Percentiles rank a stretch among this genome's conserved stretches.
Conservation (phyloP, 2,888 invertebrate species). For the Diaphora mendica region DNA sequence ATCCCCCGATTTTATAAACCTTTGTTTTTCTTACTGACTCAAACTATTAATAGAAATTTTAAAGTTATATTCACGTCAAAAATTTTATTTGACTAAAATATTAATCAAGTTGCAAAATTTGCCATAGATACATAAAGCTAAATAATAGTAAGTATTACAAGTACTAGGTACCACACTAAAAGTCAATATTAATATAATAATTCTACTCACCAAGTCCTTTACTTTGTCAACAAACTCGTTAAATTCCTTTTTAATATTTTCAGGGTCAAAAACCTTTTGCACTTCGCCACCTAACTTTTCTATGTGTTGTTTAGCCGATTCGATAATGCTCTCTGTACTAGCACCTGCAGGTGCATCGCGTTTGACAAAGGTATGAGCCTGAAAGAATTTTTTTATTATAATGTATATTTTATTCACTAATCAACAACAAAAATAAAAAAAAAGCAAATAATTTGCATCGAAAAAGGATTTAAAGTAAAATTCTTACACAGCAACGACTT, state of each 20-base stretch:
- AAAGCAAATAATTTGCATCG: neutral
- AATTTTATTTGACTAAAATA: neutral
- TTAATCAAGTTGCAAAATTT: neutral
- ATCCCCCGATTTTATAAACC: too few species aligned
- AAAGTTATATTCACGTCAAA: too few species aligned
- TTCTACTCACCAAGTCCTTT: slow-evolving; percentile 54
- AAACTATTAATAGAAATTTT: too few species aligned
- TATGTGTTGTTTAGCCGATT: slow-evolving; percentile 49
- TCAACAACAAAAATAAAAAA: neutral
- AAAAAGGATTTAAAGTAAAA: neutral
- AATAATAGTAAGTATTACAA: neutral
- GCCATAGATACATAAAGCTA: neutral
- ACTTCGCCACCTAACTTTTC: slow-evolving; percentile 38
- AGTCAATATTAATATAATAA: neutral
- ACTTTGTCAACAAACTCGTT: slow-evolving; percentile 53
- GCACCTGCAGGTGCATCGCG: slow-evolving; percentile 64
- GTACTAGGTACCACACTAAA: neutral
- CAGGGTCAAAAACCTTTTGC: slow-evolving; percentile 55
- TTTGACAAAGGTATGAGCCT: slow-evolving; percentile 75
- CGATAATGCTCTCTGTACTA: slow-evolving; percentile 38
- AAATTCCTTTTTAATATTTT: slow-evolving; percentile 56
- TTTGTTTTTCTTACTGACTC: too few species aligned
- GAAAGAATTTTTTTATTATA: slow-evolving; percentile 10
- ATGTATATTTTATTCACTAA: neutral
- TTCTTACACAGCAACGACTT: neutral